phyloP scores from a whole-genome alignment of 2,888 invertebrate genomes.

The Deroplatys truncata region DNA sequence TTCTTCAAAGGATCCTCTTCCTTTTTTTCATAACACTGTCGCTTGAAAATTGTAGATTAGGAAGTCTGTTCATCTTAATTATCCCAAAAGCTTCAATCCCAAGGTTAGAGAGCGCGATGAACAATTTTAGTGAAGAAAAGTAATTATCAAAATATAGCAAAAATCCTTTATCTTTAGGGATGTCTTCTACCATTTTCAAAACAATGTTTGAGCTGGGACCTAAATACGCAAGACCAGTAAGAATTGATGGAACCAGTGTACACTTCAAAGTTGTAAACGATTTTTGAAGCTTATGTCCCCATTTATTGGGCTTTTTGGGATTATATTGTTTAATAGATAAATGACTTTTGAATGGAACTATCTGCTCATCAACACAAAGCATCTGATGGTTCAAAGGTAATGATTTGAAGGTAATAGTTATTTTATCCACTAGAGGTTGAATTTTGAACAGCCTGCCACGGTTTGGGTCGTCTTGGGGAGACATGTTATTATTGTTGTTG shows the following conservation, averaged over 20 bases:
- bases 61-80: slow-evolving; percentile 25
- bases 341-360: background rate
- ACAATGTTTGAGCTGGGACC: background rate
- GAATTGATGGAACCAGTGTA: slow-evolving; percentile 34
- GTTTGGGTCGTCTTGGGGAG: no score
- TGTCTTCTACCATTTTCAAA: background rate
- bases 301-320: slow-evolving; percentile 44
- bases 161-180: background rate
- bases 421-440: no score
- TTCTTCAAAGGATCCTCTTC: background rate
- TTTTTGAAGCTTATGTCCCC: slow-evolving; percentile 38
- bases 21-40: background rate
- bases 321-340: slow-evolving; percentile 37
- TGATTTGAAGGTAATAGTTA: no score
- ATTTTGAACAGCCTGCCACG: no score
- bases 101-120: slow-evolving; percentile 18
- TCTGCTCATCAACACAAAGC: background rate
- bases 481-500: no score
- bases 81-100: slow-evolving; percentile 39
- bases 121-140: background rate
- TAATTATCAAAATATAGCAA: background rate
- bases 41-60: background rate
- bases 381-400: no score
- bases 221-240: background rate
- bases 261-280: slow-evolving; percentile 38